A percentile compares a stretch with the other conserved stretches of the same genome.
phyloP scores from a whole-genome alignment of 64 coral and sea anemone species.

The Pocillopora damicornis region DNA sequence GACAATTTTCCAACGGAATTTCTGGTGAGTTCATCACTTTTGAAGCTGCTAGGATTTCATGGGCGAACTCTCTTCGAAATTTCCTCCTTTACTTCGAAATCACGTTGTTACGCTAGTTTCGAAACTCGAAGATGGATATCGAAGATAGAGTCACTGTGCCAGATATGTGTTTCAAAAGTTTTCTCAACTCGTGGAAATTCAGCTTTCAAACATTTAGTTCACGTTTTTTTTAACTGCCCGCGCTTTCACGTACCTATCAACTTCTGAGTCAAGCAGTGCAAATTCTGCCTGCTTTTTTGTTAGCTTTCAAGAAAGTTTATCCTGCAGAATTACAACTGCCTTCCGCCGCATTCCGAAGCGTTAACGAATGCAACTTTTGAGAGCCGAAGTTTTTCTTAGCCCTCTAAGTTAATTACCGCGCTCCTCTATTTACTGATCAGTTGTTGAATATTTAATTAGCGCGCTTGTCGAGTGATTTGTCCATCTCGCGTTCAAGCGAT shows the following conservation, averaged over 20 bases:
- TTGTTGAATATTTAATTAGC: conserved; percentile 38
- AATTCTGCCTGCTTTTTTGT: background rate
- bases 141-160: background rate
- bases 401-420: conserved; percentile 27
- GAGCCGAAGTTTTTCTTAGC: background rate
- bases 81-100: conserved; percentile 13
- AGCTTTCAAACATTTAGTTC: background rate
- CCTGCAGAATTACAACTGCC: background rate
- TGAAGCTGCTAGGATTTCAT: conserved; percentile 12
- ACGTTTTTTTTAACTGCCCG: background rate
- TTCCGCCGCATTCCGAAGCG: conserved; percentile 10
- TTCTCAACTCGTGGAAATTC: conserved; percentile 20
- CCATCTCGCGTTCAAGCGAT: background rate
- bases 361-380: background rate
- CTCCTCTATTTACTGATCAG: conserved; percentile 18
- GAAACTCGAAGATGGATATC: background rate
- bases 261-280: background rate
- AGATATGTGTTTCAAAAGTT: background rate
- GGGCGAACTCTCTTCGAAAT: background rate
- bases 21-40: conserved; percentile 20
- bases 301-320: background rate
- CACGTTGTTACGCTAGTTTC: background rate
- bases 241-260: background rate
- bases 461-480: background rate
- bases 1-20: conserved; percentile 21